phyloP scores from a whole-genome alignment of 92 coral and sea anemone genomes.

The Porites cylindrica region DNA sequence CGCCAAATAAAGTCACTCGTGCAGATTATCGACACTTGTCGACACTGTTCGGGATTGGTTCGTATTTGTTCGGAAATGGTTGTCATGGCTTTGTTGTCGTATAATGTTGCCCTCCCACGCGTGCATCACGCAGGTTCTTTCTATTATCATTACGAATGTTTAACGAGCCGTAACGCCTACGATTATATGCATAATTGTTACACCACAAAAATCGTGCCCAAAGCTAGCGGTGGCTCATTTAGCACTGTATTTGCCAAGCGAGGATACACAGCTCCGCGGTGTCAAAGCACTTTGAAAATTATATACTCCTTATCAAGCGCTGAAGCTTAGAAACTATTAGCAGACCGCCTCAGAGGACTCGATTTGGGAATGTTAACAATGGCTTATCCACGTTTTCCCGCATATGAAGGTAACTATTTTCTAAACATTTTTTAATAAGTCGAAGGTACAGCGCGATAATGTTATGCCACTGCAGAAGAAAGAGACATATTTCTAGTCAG shows the following conservation, averaged over 20 bases:
- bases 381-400: conserved; percentile 87
- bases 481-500: neutral
- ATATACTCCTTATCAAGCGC: conserved; percentile 15
- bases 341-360: conserved; percentile 7
- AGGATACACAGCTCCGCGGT: conserved; percentile 32
- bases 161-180: conserved; percentile 82
- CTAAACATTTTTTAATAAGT: conserved; percentile 18
- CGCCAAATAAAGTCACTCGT: conserved; percentile 35
- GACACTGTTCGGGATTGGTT: conserved; percentile 69
- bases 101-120: conserved; percentile 55
- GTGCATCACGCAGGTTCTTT: conserved; percentile 37
- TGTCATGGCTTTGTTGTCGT: conserved; percentile 56
- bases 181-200: conserved; percentile 78
- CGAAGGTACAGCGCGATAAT: conserved; percentile 16
- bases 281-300: conserved; percentile 17
- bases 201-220: conserved; percentile 53
- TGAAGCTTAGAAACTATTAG: conserved; percentile 1
- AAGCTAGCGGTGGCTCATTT: conserved; percentile 45
- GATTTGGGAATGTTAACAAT: conserved; percentile 59
- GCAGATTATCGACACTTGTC: conserved; percentile 40
- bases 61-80: conserved; percentile 74
- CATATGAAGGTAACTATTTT: conserved; percentile 76
- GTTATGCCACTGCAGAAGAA: neutral
- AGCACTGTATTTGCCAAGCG: conserved; percentile 30
- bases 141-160: conserved; percentile 64